Conservation (phyloP, 2,797 vertebrate genomes). For the Aeoliscus strigatus region DNA sequence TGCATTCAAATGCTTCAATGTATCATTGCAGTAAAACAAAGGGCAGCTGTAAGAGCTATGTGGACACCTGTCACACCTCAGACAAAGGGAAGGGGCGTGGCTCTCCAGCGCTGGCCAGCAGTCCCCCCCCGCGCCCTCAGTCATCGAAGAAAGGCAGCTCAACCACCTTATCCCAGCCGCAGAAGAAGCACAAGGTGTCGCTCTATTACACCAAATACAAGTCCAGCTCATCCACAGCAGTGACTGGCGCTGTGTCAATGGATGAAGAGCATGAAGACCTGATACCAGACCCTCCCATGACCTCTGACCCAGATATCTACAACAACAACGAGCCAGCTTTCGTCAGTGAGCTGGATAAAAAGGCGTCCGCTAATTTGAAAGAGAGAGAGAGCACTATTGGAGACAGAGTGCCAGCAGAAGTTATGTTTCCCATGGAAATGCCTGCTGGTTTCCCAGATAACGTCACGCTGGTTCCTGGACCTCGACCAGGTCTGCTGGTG, state of each 20-base stretch:
- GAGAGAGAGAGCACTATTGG: conserved; percentile 59
- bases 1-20: conserved; percentile 1
- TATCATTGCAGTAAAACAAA: conserved; percentile 71
- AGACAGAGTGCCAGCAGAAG: conserved; percentile 67
- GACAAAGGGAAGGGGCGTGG: conserved; percentile 96
- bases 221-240: conserved; percentile 55
- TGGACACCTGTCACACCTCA: conserved; percentile 83
- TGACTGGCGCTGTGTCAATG: conserved; percentile 27
- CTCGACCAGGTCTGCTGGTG: conserved; percentile 74
- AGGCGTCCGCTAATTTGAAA: conserved; percentile 43
- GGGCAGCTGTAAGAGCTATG: conserved; percentile 90
- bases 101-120: conserved; percentile 78
- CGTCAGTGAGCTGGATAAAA: conserved; percentile 50
- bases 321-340: conserved; percentile 62
- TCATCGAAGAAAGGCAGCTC: conserved; percentile 81
- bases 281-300: conserved; percentile 50
- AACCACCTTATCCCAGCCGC: conserved; percentile 77
- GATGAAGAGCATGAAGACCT: conserved; percentile 74
- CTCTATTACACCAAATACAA: conserved; percentile 91
- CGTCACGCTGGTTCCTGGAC: conserved; percentile 71
- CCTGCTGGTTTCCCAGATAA: conserved; percentile 79
- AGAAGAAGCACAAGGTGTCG: conserved; percentile 93
- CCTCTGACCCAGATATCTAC: conserved; percentile 63
- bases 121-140: conserved; percentile 78
- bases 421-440: conserved; percentile 99